Conservation (phyloP, 2,113 vertebrate species). For the Triplophysa siluroides region DNA sequence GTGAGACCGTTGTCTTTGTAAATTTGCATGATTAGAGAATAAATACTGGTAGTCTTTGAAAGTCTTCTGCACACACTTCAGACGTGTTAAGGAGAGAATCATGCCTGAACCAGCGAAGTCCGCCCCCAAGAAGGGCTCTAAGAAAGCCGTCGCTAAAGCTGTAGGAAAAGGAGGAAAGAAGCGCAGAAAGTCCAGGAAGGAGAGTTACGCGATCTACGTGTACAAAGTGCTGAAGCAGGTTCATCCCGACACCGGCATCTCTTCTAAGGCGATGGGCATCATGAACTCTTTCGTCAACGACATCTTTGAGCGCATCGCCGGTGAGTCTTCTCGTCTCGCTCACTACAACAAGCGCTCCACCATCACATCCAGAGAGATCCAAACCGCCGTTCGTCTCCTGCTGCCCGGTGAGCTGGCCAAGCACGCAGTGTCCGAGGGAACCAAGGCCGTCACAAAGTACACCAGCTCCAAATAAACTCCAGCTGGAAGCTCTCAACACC, state of each 20-base stretch:
- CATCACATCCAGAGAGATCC: conserved; percentile 80
- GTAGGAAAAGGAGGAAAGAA: too few species aligned
- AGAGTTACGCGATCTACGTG: not conserved
- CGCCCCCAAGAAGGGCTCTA: too few species aligned
- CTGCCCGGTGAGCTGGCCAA: conserved; percentile 39
- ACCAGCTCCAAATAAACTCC: not conserved
- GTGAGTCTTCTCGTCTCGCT: conserved; percentile 60
- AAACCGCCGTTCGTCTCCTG: conserved; percentile 78
- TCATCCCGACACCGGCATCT: not conserved
- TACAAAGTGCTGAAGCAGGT: not conserved
- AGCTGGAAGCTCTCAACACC: not conserved
- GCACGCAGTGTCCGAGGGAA: conserved; percentile 35
- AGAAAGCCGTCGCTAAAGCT: too few species aligned
- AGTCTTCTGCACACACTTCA: too few species aligned
- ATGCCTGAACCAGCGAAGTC: too few species aligned
- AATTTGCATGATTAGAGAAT: too few species aligned
- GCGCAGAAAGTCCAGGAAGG: not conserved
- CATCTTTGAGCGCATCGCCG: conserved; percentile 66
- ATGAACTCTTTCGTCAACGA: conserved; percentile 80
- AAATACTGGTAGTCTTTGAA: too few species aligned
- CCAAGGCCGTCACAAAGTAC: conserved; percentile 3
- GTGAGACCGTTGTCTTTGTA: too few species aligned
- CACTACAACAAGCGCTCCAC: conserved; percentile 73
- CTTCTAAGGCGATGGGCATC: conserved; percentile 67
- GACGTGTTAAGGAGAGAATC: too few species aligned